Base-by-base conservation (phyloP, 2,888 invertebrate species). In the Eupeodes latifasciatus region DNA sequence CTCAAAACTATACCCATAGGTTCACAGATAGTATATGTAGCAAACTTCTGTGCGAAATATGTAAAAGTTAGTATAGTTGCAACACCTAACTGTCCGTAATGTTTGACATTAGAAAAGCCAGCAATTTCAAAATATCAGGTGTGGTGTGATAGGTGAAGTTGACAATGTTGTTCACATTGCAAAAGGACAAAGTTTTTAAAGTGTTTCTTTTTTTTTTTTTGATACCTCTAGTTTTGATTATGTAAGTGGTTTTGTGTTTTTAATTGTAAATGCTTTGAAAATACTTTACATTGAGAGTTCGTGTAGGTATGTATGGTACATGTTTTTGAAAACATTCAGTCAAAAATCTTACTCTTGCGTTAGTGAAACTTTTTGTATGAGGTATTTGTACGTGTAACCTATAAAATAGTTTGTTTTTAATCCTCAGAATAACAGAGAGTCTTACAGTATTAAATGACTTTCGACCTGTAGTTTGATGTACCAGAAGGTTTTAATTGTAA, bases 101-200 rank as follows among this genome's bases (percentile, higher is more conserved):
- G 67, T 74, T 67, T 67, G 59, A 75, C 67, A 51, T 69, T 69
- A 72, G 62, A 61, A 40, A 55, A 49, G 14, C 5, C 49, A 55
- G 47, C 10, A 62, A 67, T 78, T 72, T 71, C 10, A 67, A 67
- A 59, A 76, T 75, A 66, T 36, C 80, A 49, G 36, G 69, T 47
- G 47, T 75, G 47, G 69, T 47, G 47, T 75, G 34, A n/a, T 16
- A n/a, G 40, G n/a, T 27, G 36, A 44, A n/a, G 40, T 11, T 27
- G 36, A 44, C 16, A 19, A 11, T 55, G 14, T 6, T 10, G 5
- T 11, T 14, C 47, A 47, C 4, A 27, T 2, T 51, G 6, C 0
- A 11, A 6, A 51, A 72, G 59, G 59, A 59, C 34, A 72, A 72
- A 72, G 59, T 72, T 59, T 72, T 44, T n/a, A n/a, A 44, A 72